These are phyloP conservation scores for Catharus minimus DNA, from an alignment of 2,113 vertebrate species.

Conservation along the genomic window DNA sequence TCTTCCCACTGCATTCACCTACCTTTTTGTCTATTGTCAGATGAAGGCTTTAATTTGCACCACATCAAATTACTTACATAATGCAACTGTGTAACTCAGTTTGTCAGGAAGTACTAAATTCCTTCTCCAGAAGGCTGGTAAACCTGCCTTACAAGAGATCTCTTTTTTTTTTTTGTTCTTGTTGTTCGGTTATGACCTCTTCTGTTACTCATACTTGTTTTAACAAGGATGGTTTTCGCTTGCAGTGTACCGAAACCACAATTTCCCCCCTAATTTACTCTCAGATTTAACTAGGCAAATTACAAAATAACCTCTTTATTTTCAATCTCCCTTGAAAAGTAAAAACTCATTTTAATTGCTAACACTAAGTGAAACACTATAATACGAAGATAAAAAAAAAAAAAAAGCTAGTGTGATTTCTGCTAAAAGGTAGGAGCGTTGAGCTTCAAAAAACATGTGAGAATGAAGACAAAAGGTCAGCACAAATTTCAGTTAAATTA, in stretches of 20 bases:
- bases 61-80: background rate
- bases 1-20: background rate
- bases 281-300: background rate
- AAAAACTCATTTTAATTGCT: background rate
- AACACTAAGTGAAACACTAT: background rate
- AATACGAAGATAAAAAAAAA: background rate
- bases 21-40: background rate
- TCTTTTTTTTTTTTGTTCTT: background rate
- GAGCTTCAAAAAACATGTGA: background rate
- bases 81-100: background rate
- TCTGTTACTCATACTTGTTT: background rate
- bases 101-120: background rate
- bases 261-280: background rate
- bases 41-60: background rate
- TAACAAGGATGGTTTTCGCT: background rate
- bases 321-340: background rate
- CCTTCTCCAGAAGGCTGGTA: background rate
- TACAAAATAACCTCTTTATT: background rate
- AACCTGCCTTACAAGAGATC: background rate
- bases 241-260: background rate
- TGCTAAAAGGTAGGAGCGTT: background rate
- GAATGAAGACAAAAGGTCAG: background rate
- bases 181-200: background rate
- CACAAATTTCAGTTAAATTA: constrained; percentile 11
- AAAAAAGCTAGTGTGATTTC: background rate